Percentiles rank a stretch among this genome's conserved stretches.
Conservation (phyloP, 2,797 vertebrate genomes). For the Poeciliopsis gracilis region DNA sequence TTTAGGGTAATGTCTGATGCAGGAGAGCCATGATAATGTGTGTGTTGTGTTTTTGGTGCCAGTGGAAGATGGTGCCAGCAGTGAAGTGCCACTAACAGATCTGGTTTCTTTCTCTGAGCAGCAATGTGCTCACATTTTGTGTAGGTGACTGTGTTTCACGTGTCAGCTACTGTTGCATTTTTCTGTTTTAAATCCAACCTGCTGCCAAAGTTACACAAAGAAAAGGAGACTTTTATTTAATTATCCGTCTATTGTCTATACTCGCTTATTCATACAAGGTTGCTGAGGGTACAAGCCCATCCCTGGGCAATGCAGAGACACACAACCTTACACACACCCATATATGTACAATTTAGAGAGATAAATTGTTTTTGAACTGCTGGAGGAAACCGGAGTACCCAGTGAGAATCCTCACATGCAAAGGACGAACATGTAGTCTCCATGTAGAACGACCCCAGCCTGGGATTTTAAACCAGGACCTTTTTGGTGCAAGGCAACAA, state of each 20-base stretch:
- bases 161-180: slow-evolving; percentile 24
- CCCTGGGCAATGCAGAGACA: too few relatives aligned
- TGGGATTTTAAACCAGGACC: not conserved
- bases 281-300: not conserved
- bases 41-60: slow-evolving; percentile 49
- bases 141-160: slow-evolving; percentile 17
- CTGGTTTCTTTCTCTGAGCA: slow-evolving; percentile 60
- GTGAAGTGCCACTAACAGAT: slow-evolving; percentile 66
- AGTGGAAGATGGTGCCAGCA: slow-evolving; percentile 59
- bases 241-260: not conserved
- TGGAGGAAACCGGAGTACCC: not conserved
- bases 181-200: slow-evolving; percentile 26
- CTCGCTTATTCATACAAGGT: not conserved
- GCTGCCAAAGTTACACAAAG: slow-evolving; percentile 4
- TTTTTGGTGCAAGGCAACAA: not conserved
- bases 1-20: not conserved
- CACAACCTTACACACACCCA: not conserved
- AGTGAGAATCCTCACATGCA: not conserved
- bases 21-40: not conserved
- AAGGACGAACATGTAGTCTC: not conserved
- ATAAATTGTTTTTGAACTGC: not conserved
- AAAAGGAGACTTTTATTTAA: not conserved
- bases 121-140: slow-evolving; percentile 24
- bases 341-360: not conserved
- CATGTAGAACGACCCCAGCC: not conserved